phyloP scores from a whole-genome alignment of 2,113 vertebrate genomes.

The Platysternon megacephalum region DNA sequence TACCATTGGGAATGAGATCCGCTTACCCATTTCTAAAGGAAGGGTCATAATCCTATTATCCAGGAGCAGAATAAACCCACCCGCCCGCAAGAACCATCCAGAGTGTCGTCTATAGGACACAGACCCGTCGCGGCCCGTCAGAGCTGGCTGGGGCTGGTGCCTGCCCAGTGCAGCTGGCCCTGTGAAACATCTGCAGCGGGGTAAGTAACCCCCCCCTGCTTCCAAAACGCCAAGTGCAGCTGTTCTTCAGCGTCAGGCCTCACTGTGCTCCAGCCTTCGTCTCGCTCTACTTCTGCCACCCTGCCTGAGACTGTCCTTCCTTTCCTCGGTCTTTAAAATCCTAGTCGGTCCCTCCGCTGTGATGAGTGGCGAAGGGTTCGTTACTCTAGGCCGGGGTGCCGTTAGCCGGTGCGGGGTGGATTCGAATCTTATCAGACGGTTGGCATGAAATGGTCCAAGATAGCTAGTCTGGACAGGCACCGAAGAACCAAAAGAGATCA shows the following conservation, averaged over 20 bases:
- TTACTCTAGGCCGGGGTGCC: background rate
- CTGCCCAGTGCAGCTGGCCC: background rate
- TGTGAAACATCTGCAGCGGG: accelerated
- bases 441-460: background rate
- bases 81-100: background rate
- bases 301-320: background rate
- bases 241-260: accelerated
- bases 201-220: background rate
- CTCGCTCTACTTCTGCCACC: background rate
- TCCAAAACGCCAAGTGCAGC: accelerated
- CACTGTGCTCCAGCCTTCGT: background rate
- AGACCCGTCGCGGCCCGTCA: background rate
- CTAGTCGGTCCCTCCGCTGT: background rate
- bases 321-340: background rate
- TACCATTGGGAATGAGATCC: background rate
- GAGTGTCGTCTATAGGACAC: background rate
- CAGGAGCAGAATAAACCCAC: conserved; percentile 79
- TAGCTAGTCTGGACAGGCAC: background rate
- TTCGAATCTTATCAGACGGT: background rate
- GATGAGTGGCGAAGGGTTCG: background rate
- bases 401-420: background rate
- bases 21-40: conserved; percentile 58
- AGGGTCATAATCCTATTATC: conserved; percentile 84
- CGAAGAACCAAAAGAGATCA: background rate
- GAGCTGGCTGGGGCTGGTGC: background rate